These are phyloP conservation scores for Philotrypesis tridentata DNA, from an alignment of 1,140 invertebrate species.

Conservation along the genomic window DNA sequence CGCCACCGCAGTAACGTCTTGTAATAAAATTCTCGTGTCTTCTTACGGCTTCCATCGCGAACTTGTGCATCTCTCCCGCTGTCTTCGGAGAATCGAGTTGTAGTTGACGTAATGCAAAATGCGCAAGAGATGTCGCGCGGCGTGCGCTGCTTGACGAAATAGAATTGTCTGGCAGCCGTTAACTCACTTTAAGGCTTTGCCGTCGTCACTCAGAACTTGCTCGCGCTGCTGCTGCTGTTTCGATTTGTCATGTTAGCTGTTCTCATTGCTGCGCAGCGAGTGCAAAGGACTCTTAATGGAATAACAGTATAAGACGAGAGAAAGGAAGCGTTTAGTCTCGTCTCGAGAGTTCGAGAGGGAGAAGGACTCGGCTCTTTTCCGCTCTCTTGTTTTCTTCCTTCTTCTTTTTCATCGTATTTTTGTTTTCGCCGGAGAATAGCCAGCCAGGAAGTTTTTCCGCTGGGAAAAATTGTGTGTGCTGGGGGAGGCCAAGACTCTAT, in stretches of 20 bases:
- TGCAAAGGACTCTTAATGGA: conserved; percentile 30
- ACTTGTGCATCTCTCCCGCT: background rate
- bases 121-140: background rate
- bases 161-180: conserved; percentile 14
- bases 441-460: conserved; percentile 11
- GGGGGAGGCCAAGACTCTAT: background rate
- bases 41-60: no score
- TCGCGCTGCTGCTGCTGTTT: background rate
- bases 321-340: background rate
- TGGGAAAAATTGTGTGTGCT: background rate
- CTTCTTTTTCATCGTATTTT: background rate
- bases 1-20: background rate
- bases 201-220: background rate
- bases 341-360: background rate
- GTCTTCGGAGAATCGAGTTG: background rate
- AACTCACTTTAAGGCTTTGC: conserved; percentile 14
- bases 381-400: background rate
- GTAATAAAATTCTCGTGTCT: background rate
- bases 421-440: background rate
- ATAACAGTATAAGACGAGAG: conserved; percentile 14
- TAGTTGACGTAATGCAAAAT: background rate
- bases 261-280: conserved; percentile 15
- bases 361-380: background rate
- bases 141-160: background rate
- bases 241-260: conserved; percentile 41